These are phyloP conservation scores for Capromys pilorides DNA, from an alignment of 2,797 vertebrate species.

Conservation along the genomic window DNA sequence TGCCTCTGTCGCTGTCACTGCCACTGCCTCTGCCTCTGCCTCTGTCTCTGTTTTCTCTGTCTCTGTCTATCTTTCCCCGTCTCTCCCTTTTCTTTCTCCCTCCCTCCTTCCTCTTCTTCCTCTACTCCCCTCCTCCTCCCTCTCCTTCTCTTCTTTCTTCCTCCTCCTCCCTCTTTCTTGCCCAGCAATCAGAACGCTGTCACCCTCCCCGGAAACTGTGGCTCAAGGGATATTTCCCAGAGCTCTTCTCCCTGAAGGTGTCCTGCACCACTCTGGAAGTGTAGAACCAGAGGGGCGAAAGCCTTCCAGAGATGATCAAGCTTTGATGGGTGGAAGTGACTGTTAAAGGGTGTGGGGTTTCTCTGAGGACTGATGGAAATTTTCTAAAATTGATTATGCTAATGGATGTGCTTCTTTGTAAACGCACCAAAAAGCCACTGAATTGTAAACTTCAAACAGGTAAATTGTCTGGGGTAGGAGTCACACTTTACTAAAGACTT, in stretches of 20 bases:
- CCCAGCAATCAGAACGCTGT: background rate
- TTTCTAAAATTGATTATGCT: background rate
- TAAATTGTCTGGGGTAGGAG: background rate
- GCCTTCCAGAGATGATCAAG: background rate
- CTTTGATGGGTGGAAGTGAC: background rate
- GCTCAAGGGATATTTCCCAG: conserved; percentile 1
- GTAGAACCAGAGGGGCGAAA: background rate
- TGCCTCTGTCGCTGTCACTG: too few species aligned
- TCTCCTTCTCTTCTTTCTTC: background rate
- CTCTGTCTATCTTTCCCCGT: background rate
- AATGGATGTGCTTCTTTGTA: background rate
- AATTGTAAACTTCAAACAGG: background rate
- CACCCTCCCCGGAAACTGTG: conserved; percentile 52
- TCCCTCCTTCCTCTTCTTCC: background rate
- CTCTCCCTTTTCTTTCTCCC: background rate
- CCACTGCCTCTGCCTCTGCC: too few species aligned
- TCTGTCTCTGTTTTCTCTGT: background rate
- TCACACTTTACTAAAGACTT: background rate
- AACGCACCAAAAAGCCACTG: background rate
- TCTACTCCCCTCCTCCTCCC: background rate
- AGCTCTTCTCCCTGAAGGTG: conserved; percentile 23
- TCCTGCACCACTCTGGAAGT: conserved; percentile 58
- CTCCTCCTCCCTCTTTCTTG: background rate
- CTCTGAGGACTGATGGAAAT: conserved; percentile 1
- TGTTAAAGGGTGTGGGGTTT: background rate